A percentile compares a stretch with the other conserved stretches of the same genome.
Evolutionary conservation across 1,140 invertebrate genomes (phyloP).

Genomic region (Drosophila lacertosa): DNA sequence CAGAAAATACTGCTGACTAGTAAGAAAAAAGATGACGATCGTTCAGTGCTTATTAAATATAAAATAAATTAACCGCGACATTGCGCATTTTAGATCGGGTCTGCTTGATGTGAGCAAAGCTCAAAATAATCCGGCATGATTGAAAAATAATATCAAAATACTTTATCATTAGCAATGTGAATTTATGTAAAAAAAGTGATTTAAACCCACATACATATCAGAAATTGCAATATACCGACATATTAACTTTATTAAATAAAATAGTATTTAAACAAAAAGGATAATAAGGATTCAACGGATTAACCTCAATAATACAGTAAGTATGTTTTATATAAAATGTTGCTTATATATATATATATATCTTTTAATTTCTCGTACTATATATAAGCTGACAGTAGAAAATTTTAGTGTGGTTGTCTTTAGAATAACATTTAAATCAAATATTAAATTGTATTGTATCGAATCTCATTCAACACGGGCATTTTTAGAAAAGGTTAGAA

Average conservation of each 20-base stretch:
- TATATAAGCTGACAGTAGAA: no score
- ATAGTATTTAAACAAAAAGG: slow-evolving; percentile 21
- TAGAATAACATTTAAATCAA: no score
- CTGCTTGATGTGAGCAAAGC: slow-evolving; percentile 13
- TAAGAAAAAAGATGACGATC: slow-evolving; percentile 26
- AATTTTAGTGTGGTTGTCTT: no score
- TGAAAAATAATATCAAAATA: background rate
- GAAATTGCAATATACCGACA: slow-evolving; percentile 42
- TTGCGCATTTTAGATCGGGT: slow-evolving; percentile 13
- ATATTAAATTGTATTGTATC: no score
- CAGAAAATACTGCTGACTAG: slow-evolving; percentile 31
- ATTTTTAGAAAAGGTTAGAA: no score
- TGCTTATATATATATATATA: no score
- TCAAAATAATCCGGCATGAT: slow-evolving; percentile 2
- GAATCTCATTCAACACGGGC: no score
- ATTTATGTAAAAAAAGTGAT: slow-evolving; percentile 24
- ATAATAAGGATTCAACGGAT: slow-evolving; percentile 24
- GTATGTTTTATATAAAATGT: slow-evolving; percentile 10
- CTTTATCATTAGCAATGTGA: slow-evolving; percentile 42
- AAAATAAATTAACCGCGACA: slow-evolving; percentile 26
- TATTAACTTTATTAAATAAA: slow-evolving; percentile 11
- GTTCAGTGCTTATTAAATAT: slow-evolving; percentile 27
- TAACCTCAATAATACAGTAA: slow-evolving; percentile 13
- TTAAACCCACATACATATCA: slow-evolving; percentile 46
- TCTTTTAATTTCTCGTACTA: no score